A percentile compares a stretch with the other conserved stretches of the same genome.
Evolutionary conservation across 2,888 invertebrate species (phyloP).

Genomic region (Lepidocyrtoides sp.): DNA sequence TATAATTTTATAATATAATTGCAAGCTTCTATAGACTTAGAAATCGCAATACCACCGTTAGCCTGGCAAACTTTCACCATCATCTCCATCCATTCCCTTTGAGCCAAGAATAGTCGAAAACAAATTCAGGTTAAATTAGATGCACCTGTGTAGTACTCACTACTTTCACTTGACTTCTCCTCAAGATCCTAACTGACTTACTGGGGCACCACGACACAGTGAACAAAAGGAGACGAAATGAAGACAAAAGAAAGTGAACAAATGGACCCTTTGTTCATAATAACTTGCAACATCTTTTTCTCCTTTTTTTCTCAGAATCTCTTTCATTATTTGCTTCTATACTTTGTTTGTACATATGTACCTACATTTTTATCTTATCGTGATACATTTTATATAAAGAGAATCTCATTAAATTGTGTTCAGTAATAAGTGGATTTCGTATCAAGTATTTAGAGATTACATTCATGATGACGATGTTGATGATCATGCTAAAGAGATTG

Average conservation of each 20-base stretch:
- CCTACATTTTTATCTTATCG: no score
- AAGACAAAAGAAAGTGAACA: background rate
- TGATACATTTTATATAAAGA: background rate
- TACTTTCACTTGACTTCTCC: background rate
- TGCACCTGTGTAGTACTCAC: background rate
- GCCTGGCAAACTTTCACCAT: conserved; percentile 24
- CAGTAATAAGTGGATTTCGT: conserved; percentile 54
- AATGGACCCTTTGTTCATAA: background rate
- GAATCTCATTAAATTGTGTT: conserved; percentile 57
- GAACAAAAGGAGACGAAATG: background rate
- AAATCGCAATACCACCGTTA: background rate
- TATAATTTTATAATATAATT: background rate
- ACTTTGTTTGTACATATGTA: no score
- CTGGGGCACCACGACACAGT: background rate
- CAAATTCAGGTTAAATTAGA: conserved; percentile 9
- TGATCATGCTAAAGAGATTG: conserved; percentile 56
- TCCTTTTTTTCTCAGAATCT: background rate
- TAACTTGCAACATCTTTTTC: background rate
- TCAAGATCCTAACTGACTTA: background rate
- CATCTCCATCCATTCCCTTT: background rate
- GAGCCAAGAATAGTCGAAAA: background rate
- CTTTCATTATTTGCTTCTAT: background rate
- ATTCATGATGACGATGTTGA: conserved; percentile 27
- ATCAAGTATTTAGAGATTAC: conserved; percentile 52
- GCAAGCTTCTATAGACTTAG: background rate